Base-by-base conservation (phyloP, 2,888 invertebrate species). In the Hypena proboscidalis region DNA sequence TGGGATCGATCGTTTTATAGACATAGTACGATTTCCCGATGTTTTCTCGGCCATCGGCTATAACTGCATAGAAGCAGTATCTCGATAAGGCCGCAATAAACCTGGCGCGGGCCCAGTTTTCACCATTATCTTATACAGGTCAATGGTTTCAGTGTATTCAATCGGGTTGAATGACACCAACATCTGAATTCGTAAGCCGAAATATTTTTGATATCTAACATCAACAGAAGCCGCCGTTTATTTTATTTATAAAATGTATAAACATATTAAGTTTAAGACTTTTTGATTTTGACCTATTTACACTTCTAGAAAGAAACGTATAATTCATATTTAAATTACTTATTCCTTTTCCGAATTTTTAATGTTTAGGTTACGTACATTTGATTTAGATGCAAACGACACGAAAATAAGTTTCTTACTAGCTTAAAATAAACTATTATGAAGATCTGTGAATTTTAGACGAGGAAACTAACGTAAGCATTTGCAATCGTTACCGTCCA, bases 81-180 rank as follows among this genome's bases (percentile, higher is more conserved):
- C n/a, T 21, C 14, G 10, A 59, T 66, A 60, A 63, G 65, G 60
- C 59, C 56, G 68, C 65, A 70, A 75, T 69, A 70, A 74, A 66
- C 62, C 61, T 64, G 69, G 59, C 69, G 60, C 53, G 59, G 43
- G 60, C 70, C 66, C 68, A 75, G 63, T 74, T 74, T 67, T 58
- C 46, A 58, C 60, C 63, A 76, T 81, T 83, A 85, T 82, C 80
- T 72, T 58, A 48, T 23, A 53, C 77, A 65, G 83, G 78, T 83
- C 84, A 81, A 75, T 67, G 77, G 56, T 75, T 72, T 67, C 63
- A 52, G 45, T 59, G 66, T 63, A 63, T 64, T 60, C 66, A 59
- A 59, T 30, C 46, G 67, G 61, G 79, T 67, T 80, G 74, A 80
- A 74, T 50, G 74, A 66, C 78, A 73, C 54, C 49, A 30, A 47